Evolutionary conservation across 1,140 invertebrate species (phyloP), one percentile per base, ranked within the genome.

Genomic region (Vanessa atalanta): DNA sequence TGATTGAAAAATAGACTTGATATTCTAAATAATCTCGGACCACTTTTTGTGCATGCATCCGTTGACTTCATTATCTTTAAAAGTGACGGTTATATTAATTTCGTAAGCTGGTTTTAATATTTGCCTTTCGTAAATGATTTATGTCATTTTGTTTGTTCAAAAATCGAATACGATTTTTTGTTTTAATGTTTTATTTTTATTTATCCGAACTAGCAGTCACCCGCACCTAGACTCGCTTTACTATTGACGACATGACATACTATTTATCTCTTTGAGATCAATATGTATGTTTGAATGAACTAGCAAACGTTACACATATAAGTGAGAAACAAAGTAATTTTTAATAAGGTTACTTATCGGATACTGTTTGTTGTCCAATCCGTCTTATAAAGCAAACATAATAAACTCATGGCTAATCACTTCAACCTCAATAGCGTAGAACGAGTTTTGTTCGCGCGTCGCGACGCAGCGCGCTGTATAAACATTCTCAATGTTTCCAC

Each of bases 361-460:
- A 61, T 13, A 57, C 53, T 16, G 26, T 61, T 37, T 55, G 53
- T 20, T 37, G 57, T 61, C 55, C 55, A 53, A 67, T 67, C 20
- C 23, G 65, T 9, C 26, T 67, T 51, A 37, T 53, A 67, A 55
- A 55, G 65, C 65, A 53, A 67, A 67, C 65, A 65, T 65, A 57
- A 55, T 68, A 68, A 55, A 47, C 20, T 47, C 15, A 55, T 43
- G 15, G 65, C 65, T 68, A 68, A 68, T 68, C 65, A 31, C 65
- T 13, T 20, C 31, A 55, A 68, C 65, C 65, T 68, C 65, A 31
- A 57, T 61, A 61, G 8, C 16, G n/a, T 48, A 47, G 48, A 67
- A 67, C 65, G 47, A 26, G 65, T 67, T 66, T 66, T 14, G 26
- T 53, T 15, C 48, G 48, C 15, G 31, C 37, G 37, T 43, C 37